Conservation (phyloP, 2,888 invertebrate species). For the Thereva unica region DNA sequence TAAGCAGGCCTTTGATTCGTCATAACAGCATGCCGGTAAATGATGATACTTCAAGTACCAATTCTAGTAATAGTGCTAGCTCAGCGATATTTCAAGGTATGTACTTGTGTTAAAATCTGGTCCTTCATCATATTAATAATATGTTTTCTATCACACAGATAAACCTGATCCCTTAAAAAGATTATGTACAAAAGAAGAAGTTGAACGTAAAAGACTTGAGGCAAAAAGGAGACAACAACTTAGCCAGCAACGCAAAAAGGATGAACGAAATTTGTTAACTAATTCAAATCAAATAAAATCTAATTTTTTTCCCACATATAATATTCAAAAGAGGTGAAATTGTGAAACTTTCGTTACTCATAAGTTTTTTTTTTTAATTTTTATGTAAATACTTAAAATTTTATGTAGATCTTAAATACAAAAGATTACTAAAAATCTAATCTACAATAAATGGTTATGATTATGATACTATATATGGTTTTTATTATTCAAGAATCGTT, state of each 20-base stretch:
- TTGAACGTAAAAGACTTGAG: slow-evolving; percentile 26
- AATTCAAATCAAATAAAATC: too few species aligned
- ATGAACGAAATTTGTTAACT: too few species aligned
- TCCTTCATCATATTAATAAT: neutral
- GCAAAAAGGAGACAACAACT: slow-evolving; percentile 20
- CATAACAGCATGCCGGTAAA: slow-evolving; percentile 14
- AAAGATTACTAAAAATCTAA: too few species aligned
- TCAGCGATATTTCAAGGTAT: neutral
- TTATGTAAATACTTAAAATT: too few species aligned
- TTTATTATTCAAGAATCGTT: too few species aligned
- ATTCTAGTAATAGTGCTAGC: neutral
- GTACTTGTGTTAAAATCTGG: neutral
- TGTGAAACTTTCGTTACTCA: too few species aligned
- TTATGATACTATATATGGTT: too few species aligned
- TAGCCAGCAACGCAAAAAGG: slow-evolving; percentile 13
- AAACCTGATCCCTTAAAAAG: slow-evolving; percentile 3
- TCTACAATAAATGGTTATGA: too few species aligned
- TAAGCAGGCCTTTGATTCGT: neutral
- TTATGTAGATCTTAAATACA: too few species aligned
- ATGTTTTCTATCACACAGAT: neutral
- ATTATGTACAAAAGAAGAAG: slow-evolving; percentile 32
- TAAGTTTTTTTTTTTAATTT: too few species aligned
- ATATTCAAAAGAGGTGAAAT: too few species aligned
- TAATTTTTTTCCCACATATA: too few species aligned
- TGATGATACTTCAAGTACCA: neutral